Evolutionary conservation across 2,888 invertebrate genomes (phyloP).

Genomic region (Tenodera sinensis): DNA sequence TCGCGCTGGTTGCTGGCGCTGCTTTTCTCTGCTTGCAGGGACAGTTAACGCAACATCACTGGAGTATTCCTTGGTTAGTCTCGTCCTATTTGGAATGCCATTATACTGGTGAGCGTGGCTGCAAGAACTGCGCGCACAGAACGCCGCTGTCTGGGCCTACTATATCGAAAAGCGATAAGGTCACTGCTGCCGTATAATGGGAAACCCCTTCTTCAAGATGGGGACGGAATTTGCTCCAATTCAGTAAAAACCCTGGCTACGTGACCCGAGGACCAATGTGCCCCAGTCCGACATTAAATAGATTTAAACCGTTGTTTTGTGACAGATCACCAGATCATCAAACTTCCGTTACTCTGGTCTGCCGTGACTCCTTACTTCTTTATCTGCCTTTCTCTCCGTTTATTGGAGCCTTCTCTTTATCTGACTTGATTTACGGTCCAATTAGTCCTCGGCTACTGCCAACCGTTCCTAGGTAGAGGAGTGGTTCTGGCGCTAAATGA

Average conservation of each 20-base stretch:
- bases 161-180: constrained; percentile 28
- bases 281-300: not conserved
- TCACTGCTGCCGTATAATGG: constrained; percentile 12
- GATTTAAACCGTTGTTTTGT: not conserved
- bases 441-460: constrained; percentile 17
- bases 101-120: too few species aligned
- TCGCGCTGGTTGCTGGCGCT: too few species aligned
- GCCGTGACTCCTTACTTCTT: not conserved
- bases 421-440: constrained; percentile 26
- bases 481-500: not conserved
- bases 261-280: not conserved
- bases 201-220: constrained; percentile 26
- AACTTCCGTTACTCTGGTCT: not conserved
- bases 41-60: too few species aligned
- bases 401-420: constrained; percentile 1
- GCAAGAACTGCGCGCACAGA: not conserved
- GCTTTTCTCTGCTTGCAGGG: too few species aligned
- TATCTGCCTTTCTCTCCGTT: not conserved
- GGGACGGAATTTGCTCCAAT: constrained; percentile 32
- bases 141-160: not conserved
- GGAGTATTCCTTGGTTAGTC: too few species aligned
- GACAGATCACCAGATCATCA: not conserved
- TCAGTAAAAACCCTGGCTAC: constrained; percentile 16
- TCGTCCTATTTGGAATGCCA: too few species aligned
- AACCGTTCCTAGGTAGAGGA: not conserved